Percentiles rank a stretch among this genome's conserved stretches.
phyloP scores from a whole-genome alignment of 1,140 invertebrate genomes.

The Elysia chlorotica region DNA sequence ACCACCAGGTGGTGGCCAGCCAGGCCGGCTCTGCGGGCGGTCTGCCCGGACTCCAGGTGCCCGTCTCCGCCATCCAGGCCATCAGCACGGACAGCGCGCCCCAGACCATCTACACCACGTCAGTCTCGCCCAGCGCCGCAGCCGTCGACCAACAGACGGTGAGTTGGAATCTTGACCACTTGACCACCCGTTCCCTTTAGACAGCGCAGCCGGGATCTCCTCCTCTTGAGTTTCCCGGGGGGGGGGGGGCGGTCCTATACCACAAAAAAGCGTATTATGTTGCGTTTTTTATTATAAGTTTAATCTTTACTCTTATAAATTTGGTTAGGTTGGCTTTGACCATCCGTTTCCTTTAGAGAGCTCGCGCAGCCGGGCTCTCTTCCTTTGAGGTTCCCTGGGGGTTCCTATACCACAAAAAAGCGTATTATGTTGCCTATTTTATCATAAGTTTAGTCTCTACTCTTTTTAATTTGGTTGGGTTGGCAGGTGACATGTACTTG shows the following conservation, averaged over 20 bases:
- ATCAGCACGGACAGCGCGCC: constrained; percentile 25
- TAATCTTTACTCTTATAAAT: background rate
- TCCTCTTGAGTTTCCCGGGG: too few relatives aligned
- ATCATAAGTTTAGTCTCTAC: too few relatives aligned
- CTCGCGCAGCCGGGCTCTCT: too few relatives aligned
- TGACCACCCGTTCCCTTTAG: background rate
- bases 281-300: background rate
- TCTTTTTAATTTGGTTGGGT: too few relatives aligned
- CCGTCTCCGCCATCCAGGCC: constrained; percentile 26
- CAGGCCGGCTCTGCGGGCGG: constrained; percentile 51
- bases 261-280: background rate
- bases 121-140: constrained; percentile 64
- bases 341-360: background rate
- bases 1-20: constrained; percentile 45
- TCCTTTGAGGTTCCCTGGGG: too few relatives aligned
- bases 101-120: constrained; percentile 42
- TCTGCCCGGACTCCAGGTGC: constrained; percentile 50
- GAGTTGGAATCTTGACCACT: background rate
- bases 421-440: too few relatives aligned
- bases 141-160: constrained; percentile 63
- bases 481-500: too few relatives aligned
- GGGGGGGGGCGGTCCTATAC: too few relatives aligned
- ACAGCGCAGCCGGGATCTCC: background rate
- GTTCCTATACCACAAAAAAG: too few relatives aligned
- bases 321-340: background rate